A percentile compares a stretch with the other conserved stretches of the same genome.
These are phyloP conservation scores for Sphaerodactylus townsendi DNA, from an alignment of 2,113 vertebrate genomes.

Conservation along the genomic window DNA sequence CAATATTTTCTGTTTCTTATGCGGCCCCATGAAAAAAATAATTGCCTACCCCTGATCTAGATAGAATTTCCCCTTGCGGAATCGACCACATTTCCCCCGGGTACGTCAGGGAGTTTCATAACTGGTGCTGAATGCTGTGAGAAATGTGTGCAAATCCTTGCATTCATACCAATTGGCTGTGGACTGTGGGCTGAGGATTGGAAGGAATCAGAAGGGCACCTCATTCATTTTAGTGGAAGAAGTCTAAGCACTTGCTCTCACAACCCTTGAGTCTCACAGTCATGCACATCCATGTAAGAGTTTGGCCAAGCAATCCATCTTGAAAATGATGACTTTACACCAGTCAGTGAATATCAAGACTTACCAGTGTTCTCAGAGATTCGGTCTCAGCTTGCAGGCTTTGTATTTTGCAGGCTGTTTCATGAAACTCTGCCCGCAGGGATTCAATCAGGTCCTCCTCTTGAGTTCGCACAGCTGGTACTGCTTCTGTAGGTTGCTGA, in stretches of 20 bases:
- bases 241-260: neutral
- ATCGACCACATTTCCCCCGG: neutral
- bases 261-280: neutral
- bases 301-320: neutral
- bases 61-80: too few species aligned
- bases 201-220: neutral
- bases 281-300: neutral
- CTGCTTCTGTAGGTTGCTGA: constrained; percentile 71
- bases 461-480: constrained; percentile 73
- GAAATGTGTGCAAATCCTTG: neutral
- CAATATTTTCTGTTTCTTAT: too few species aligned
- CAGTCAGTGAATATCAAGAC: constrained; percentile 17
- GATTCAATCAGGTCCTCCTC: constrained; percentile 84
- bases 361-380: constrained; percentile 90
- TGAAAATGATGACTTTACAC: accelerated
- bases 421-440: constrained; percentile 83
- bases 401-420: constrained; percentile 86
- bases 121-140: neutral
- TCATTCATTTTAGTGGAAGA: neutral
- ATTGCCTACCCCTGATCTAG: too few species aligned
- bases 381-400: constrained; percentile 91
- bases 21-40: too few species aligned
- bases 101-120: neutral
- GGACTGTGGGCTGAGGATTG: neutral
- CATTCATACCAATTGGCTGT: neutral